Evolutionary conservation across 2,797 vertebrate genomes (phyloP).

Genomic region (Thaleichthys pacificus): DNA sequence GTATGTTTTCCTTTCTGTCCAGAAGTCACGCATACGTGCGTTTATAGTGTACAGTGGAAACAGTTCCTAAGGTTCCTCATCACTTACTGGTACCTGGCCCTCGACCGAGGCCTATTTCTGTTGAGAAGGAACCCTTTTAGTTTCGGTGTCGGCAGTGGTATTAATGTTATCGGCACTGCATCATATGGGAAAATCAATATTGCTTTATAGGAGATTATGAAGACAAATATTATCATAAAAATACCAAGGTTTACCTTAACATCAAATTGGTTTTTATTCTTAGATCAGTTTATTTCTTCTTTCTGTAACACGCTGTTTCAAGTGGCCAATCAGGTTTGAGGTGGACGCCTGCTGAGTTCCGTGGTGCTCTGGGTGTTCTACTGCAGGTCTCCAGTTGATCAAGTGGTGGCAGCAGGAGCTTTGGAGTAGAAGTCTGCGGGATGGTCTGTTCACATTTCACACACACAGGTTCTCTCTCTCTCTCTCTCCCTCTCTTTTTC

Average conservation of each 20-base stretch:
- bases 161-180: not conserved
- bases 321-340: not conserved
- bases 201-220: not conserved
- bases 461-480: not conserved
- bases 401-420: conserved; percentile 2
- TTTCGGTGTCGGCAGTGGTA: not conserved
- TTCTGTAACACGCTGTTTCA: not conserved
- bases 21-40: conserved; percentile 62
- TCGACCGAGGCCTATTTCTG: not conserved
- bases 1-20: conserved; percentile 64
- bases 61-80: conserved; percentile 53
- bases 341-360: not conserved
- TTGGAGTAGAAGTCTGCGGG: not conserved
- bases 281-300: too few relatives aligned
- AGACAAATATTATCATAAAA: not conserved
- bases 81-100: conserved; percentile 42
- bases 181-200: not conserved
- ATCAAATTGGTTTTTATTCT: too few relatives aligned
- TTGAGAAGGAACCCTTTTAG: not conserved
- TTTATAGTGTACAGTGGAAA: conserved; percentile 58
- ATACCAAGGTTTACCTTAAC: too few relatives aligned
- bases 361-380: not conserved
- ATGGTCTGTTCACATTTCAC: not conserved
- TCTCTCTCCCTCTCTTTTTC: too few relatives aligned
- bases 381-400: conserved; percentile 9